Evolutionary conservation across 2,888 invertebrate genomes (phyloP), one percentile per base, ranked within the genome.

Genomic region (Charanyca ferruginea): DNA sequence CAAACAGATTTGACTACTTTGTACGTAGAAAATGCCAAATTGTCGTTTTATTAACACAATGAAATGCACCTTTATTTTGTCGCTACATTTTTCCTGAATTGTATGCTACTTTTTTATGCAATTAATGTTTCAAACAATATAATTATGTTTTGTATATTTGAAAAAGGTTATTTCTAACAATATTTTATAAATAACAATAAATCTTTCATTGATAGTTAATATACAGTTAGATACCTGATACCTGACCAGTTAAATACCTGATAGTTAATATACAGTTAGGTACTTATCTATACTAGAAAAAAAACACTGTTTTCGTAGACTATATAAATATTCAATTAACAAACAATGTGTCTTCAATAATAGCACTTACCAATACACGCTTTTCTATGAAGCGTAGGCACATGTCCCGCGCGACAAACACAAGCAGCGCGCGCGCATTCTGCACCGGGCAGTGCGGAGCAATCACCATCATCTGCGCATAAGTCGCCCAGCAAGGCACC

Each of bases 401-500:
- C 83, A 53, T 88, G 90, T 35, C 97, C 97, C 7, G 96, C 96
- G 52, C 96, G 95, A 87, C 98, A 98, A 58, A 96, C 96, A 86
- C 98, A 98, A 13, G 97, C 97, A 0, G 97, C 97, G 59, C 96
- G 95, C 0, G 97, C 95, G 90, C 98, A 98, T 71, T 96, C 96
- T 68, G 98, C 98, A 85, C 97, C 97, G 7, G 97, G 96, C 38
- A 96, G 77, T 55, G 97, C 97, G 92, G 96, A 85, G 95, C 96
- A 91, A 96, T 95, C 96, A 0, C 71, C 79, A 57, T 96, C 95
- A 32, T 97, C 96, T 18, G 96, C 96, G 91, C 98, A 98, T 41
- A 98, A 93, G 89, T 98, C 98, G 9, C 98, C 98, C 22, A 98
- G 96, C 67, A 98, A 93, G 9, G 98, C 97, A 45, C 95, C 95